Evolutionary conservation across 2,797 vertebrate genomes (phyloP).

Genomic region (Basileuterus tristriatus): DNA sequence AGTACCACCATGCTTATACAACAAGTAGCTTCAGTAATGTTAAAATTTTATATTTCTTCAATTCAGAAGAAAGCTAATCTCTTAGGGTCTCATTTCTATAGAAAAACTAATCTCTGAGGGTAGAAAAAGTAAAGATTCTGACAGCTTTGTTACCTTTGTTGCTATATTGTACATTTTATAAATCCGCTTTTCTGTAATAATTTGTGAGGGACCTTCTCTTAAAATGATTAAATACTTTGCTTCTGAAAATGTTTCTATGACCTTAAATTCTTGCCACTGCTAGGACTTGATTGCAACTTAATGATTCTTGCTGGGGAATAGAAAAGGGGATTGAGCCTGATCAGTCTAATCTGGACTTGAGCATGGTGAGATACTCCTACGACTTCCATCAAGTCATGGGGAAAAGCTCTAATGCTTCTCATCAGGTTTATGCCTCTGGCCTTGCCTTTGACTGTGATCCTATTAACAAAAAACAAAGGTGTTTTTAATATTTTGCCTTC

Average conservation of each 20-base stretch:
- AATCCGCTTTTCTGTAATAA: neutral
- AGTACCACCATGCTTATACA: neutral
- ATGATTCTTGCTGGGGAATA: neutral
- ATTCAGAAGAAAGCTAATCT: neutral
- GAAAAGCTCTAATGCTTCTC: neutral
- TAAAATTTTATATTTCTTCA: neutral
- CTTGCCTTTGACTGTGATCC: neutral
- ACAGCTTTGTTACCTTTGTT: neutral
- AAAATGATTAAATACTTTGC: neutral
- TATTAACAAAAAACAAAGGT: neutral
- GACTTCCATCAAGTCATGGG: neutral
- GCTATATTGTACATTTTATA: neutral
- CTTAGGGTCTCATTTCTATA: neutral
- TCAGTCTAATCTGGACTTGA: neutral
- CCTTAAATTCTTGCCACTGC: neutral
- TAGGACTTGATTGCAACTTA: neutral
- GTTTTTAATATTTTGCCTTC: neutral
- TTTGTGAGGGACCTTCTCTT: neutral
- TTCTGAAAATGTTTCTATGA: neutral
- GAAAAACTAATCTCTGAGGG: neutral
- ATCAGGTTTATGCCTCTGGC: neutral
- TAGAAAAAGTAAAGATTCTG: neutral
- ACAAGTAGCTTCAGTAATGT: neutral
- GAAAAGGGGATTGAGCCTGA: neutral
- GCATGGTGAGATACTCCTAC: rapidly evolving